Conservation (phyloP, 2,113 vertebrate genomes). For the Naja naja region DNA sequence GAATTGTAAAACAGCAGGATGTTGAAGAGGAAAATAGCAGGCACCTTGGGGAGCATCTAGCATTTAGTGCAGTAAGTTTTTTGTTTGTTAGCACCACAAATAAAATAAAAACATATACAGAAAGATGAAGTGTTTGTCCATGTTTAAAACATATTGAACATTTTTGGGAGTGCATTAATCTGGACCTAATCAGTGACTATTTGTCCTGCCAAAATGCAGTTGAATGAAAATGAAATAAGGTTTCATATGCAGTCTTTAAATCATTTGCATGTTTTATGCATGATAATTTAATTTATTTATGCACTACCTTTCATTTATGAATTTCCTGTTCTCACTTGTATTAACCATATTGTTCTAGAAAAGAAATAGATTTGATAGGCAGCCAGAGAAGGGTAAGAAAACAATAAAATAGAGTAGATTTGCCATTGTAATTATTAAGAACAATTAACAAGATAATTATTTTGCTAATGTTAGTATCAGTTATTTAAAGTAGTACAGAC, state of each 20-base stretch:
- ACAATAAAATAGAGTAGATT: conserved; percentile 41
- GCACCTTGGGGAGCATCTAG: not conserved
- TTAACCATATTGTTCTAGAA: conserved; percentile 60
- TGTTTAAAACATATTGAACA: conserved; percentile 72
- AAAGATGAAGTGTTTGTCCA: conserved; percentile 66
- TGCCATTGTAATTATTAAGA: conserved; percentile 36
- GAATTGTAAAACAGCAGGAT: not conserved
- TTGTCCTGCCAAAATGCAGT: conserved; percentile 72
- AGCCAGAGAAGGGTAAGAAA: conserved; percentile 38
- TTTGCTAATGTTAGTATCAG: conserved; percentile 33
- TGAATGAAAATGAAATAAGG: conserved; percentile 74
- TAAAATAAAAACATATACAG: conserved; percentile 11
- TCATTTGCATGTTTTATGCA: conserved; percentile 82
- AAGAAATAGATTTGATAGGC: conserved; percentile 58
- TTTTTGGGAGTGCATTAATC: conserved; percentile 77
- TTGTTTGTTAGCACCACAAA: conserved; percentile 1
- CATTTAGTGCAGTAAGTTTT: not conserved
- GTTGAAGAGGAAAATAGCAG: not conserved
- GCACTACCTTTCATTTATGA: conserved; percentile 76
- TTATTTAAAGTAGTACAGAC: conserved; percentile 32
- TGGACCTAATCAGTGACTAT: conserved; percentile 70
- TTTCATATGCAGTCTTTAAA: conserved; percentile 76
- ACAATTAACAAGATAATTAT: conserved; percentile 27
- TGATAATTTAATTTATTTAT: conserved; percentile 78
- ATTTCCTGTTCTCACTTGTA: conserved; percentile 69